Conservation (phyloP, 2,888 invertebrate species). For the Itoplectis maculator region DNA sequence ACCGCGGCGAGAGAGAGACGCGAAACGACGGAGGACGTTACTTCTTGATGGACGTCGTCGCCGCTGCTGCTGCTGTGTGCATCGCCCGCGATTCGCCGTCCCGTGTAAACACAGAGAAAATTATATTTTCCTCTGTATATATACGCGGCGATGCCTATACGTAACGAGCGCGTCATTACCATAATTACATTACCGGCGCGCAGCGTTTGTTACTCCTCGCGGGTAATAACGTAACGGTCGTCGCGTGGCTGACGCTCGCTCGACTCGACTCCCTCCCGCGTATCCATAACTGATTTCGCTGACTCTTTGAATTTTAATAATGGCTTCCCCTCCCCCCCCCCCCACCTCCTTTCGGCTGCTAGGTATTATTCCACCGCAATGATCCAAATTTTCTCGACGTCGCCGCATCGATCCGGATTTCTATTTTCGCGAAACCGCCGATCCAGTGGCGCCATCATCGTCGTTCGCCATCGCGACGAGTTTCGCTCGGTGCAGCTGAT, state of each 20-base stretch:
- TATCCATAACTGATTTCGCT: constrained; percentile 48
- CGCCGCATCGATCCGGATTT: too few relatives aligned
- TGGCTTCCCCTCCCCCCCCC: background rate
- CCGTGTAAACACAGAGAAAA: constrained; percentile 8
- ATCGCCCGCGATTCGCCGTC: constrained; percentile 31
- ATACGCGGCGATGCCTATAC: constrained; percentile 38
- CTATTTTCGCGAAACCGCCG: background rate
- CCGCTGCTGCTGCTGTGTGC: too few relatives aligned
- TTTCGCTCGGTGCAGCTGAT: too few relatives aligned
- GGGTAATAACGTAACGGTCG: constrained; percentile 71
- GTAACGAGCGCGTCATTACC: constrained; percentile 72
- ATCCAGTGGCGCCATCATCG: too few relatives aligned
- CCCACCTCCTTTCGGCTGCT: too few relatives aligned
- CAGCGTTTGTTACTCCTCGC: constrained; percentile 68
- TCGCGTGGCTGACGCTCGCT: constrained; percentile 71
- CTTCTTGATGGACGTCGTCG: constrained; percentile 58
- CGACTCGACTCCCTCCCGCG: constrained; percentile 35
- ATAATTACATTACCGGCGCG: constrained; percentile 73
- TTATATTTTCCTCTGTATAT: constrained; percentile 4
- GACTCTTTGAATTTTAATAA: constrained; percentile 55
- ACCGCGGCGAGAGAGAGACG: constrained; percentile 41
- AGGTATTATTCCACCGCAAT: background rate
- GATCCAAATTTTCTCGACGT: constrained; percentile 44
- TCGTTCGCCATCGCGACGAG: too few relatives aligned
- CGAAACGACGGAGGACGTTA: constrained; percentile 54